Percentiles rank a stretch among this genome's conserved stretches.
These are phyloP conservation scores for Triplophysa siluroides DNA, from an alignment of 2,113 vertebrate genomes.

Conservation along the genomic window DNA sequence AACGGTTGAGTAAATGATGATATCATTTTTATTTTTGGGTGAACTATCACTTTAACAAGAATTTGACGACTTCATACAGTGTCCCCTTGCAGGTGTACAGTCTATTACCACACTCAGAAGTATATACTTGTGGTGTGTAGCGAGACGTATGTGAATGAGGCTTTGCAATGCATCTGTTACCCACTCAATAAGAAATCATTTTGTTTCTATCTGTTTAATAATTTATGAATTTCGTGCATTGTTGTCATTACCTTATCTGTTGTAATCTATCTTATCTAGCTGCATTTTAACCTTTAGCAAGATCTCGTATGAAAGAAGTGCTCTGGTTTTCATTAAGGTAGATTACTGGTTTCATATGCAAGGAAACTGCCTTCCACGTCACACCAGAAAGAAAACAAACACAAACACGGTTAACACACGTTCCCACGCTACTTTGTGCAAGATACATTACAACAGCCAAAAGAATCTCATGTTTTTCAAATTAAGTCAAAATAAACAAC, in stretches of 20 bases:
- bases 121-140: too few species aligned
- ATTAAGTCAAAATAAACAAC: neutral
- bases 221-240: neutral
- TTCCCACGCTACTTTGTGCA: neutral
- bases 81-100: too few species aligned
- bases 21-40: too few species aligned
- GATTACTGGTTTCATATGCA: conserved; percentile 15
- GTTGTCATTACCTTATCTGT: neutral
- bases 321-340: neutral
- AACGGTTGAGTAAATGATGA: too few species aligned
- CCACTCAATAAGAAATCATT: too few species aligned
- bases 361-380: neutral
- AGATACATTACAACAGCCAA: too few species aligned
- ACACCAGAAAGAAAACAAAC: neutral
- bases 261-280: neutral
- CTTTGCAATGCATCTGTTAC: too few species aligned
- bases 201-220: too few species aligned
- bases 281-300: neutral
- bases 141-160: too few species aligned
- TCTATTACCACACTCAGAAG: too few species aligned
- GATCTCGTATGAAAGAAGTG: conserved; percentile 7
- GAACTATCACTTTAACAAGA: too few species aligned
- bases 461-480: neutral
- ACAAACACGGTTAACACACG: neutral
- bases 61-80: too few species aligned